Conservation (phyloP, 2,797 vertebrate genomes). For the Spinus olivaceus region DNA sequence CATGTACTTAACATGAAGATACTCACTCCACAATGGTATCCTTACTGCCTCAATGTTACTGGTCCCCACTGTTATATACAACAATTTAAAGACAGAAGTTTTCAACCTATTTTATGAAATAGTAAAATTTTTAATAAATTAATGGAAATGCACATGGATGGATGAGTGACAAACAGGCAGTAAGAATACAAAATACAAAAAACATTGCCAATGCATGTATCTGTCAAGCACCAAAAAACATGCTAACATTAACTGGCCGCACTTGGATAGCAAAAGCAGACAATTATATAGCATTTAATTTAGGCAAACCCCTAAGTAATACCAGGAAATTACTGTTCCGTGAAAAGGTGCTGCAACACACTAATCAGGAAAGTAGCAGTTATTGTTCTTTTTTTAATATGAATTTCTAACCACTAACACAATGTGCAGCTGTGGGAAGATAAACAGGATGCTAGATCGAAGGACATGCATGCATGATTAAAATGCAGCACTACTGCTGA, state of each 20-base stretch:
- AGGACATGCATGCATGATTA: background rate
- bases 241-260: background rate
- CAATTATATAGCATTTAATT: background rate
- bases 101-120: background rate
- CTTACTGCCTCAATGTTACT: background rate
- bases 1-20: background rate
- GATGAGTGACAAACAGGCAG: background rate
- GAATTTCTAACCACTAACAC: background rate
- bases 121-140: background rate
- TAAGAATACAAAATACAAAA: background rate
- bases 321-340: background rate
- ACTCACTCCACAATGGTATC: background rate
- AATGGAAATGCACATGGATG: background rate
- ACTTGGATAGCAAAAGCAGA: background rate
- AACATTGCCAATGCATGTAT: background rate
- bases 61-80: rapidly evolving
- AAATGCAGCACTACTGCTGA: background rate
- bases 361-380: conserved; percentile 16
- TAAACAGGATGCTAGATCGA: background rate
- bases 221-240: background rate
- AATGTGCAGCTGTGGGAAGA: background rate
- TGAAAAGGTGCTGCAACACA: background rate
- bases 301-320: background rate
- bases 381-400: background rate
- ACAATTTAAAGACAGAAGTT: background rate